Conservation (phyloP, 2,113 vertebrate genomes). For the Geococcyx californianus region DNA sequence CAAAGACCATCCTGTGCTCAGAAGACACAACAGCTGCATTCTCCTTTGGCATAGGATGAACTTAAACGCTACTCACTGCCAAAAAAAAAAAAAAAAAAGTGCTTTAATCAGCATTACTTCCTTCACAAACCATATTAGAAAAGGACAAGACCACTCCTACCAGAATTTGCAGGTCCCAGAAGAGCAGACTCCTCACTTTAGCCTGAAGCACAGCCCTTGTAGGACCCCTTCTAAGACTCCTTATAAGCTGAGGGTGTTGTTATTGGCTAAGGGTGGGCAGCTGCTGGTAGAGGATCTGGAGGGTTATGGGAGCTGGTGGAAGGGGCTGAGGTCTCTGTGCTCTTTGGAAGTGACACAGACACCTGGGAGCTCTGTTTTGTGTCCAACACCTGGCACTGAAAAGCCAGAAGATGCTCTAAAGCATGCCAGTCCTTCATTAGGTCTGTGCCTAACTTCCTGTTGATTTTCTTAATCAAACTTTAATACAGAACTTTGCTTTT, state of each 20-base stretch:
- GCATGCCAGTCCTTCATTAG: neutral
- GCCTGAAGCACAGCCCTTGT: rapidly evolving
- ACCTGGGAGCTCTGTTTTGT: neutral
- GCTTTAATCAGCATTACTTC: rapidly evolving
- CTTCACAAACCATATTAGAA: rapidly evolving
- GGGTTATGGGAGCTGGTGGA: rapidly evolving
- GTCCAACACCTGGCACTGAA: neutral
- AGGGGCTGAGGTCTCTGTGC: neutral
- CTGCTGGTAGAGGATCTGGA: neutral
- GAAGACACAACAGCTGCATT: neutral
- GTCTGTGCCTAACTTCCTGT: neutral
- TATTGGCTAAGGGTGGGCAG: neutral
- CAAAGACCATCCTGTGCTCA: rapidly evolving
- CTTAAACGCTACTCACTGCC: neutral
- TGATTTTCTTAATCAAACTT: neutral
- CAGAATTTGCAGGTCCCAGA: rapidly evolving
- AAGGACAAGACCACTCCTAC: neutral
- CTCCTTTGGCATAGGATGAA: neutral
- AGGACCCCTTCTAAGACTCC: neutral
- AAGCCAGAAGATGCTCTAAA: rapidly evolving
- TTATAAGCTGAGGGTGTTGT: neutral
- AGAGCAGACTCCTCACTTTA: rapidly evolving
- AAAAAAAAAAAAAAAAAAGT: rapidly evolving
- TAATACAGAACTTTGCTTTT: neutral
- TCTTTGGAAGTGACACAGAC: rapidly evolving